Percentiles rank a stretch among this genome's conserved stretches.
These are phyloP conservation scores for Psophia crepitans DNA, from an alignment of 2,113 vertebrate species.

Conservation along the genomic window DNA sequence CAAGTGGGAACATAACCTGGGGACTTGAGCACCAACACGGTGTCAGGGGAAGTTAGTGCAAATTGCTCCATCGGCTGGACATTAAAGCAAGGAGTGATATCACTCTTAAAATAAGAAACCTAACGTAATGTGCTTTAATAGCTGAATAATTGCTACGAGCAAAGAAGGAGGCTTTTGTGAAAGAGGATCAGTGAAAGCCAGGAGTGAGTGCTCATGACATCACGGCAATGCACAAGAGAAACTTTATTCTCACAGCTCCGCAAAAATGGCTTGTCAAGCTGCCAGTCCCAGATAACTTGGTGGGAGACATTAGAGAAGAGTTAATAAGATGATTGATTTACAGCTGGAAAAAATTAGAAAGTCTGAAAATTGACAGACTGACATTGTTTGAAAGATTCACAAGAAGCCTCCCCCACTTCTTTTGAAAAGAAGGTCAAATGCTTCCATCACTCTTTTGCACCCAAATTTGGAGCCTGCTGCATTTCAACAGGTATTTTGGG, in stretches of 20 bases:
- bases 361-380: constrained; percentile 49
- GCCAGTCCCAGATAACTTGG: constrained; percentile 66
- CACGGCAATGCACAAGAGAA: constrained; percentile 80
- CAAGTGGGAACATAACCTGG: constrained; percentile 64
- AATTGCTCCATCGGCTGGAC: constrained; percentile 75
- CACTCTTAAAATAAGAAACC: constrained; percentile 81
- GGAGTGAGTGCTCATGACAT: constrained; percentile 84
- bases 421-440: neutral
- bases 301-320: constrained; percentile 71
- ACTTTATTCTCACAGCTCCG: constrained; percentile 77
- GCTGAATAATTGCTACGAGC: constrained; percentile 72
- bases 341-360: constrained; percentile 80
- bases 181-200: constrained; percentile 49
- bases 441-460: neutral
- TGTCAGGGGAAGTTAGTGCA: constrained; percentile 75
- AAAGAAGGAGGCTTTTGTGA: constrained; percentile 80
- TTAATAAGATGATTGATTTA: constrained; percentile 78
- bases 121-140: constrained; percentile 81
- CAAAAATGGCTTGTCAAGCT: constrained; percentile 64
- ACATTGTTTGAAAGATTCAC: neutral
- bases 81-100: constrained; percentile 76
- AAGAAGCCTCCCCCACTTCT: neutral
- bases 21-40: constrained; percentile 57
- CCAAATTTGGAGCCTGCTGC: neutral
- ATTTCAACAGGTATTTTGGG: neutral